A percentile compares a stretch with the other conserved stretches of the same genome.
These are phyloP conservation scores for Mamestra configurata DNA, from an alignment of 1,140 invertebrate species.

Conservation along the genomic window DNA sequence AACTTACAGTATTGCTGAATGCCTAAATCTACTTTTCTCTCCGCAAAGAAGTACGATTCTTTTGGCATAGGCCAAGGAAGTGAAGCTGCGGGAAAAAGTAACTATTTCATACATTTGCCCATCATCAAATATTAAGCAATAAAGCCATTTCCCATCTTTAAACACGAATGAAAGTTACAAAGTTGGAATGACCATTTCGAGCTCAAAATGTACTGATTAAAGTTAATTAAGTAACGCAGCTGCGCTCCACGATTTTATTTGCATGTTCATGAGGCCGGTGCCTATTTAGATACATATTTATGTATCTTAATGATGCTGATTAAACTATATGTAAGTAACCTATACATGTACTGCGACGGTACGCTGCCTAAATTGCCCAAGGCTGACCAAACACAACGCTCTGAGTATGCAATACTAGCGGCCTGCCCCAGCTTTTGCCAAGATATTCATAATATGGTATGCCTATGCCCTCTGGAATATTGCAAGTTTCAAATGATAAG, in stretches of 20 bases:
- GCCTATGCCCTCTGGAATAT: too few species aligned
- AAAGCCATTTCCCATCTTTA: neutral
- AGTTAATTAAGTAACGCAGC: neutral
- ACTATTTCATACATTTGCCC: neutral
- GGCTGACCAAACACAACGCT: too few species aligned
- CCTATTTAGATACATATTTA: neutral
- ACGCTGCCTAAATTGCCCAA: neutral
- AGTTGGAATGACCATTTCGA: neutral
- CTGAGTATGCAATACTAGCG: too few species aligned
- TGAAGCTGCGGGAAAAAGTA: too few species aligned
- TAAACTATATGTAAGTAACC: constrained; percentile 7
- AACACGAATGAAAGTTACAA: neutral
- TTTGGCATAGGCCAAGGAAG: too few species aligned
- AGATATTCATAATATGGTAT: too few species aligned
- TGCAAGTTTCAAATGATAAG: too few species aligned
- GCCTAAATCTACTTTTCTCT: too few species aligned
- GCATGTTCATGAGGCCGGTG: neutral
- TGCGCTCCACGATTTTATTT: neutral
- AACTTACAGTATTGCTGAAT: too few species aligned
- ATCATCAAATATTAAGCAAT: neutral
- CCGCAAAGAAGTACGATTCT: too few species aligned
- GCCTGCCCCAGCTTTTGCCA: too few species aligned
- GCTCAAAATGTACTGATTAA: neutral
- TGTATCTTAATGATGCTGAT: constrained; percentile 3
- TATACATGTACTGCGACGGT: neutral